Evolutionary conservation across 2,113 vertebrate species (phyloP).

Genomic region (Gorilla gorilla): DNA sequence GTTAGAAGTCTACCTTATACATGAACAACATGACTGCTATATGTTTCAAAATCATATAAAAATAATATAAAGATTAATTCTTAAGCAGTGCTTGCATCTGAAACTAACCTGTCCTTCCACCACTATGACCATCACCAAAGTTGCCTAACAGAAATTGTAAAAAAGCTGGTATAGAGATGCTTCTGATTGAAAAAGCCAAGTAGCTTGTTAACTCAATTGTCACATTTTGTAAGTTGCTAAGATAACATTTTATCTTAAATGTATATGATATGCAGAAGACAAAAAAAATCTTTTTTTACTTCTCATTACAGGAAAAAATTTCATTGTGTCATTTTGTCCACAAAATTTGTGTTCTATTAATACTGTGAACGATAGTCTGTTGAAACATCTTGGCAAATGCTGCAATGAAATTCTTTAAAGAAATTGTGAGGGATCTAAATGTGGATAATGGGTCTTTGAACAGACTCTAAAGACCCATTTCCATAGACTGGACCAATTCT

Average conservation of each 20-base stretch:
- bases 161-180: neutral
- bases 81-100: neutral
- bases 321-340: neutral
- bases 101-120: neutral
- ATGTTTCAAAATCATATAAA: neutral
- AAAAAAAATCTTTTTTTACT: neutral
- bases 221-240: neutral
- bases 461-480: conserved; percentile 82
- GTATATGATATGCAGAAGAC: neutral
- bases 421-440: conserved; percentile 57
- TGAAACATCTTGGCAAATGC: conserved; percentile 78
- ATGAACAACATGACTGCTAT: neutral
- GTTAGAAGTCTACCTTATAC: neutral
- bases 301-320: neutral
- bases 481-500: conserved; percentile 81
- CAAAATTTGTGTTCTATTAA: conserved; percentile 48
- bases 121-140: neutral
- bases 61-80: neutral
- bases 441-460: conserved; percentile 84
- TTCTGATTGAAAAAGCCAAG: neutral
- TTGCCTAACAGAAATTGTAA: neutral
- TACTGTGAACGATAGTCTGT: conserved; percentile 67
- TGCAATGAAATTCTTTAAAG: conserved; percentile 80
- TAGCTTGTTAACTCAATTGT: neutral
- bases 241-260: neutral